Evolutionary conservation across 2,888 invertebrate species (phyloP), one percentile per base, ranked within the genome.

Genomic region (Plagodis pulveraria): DNA sequence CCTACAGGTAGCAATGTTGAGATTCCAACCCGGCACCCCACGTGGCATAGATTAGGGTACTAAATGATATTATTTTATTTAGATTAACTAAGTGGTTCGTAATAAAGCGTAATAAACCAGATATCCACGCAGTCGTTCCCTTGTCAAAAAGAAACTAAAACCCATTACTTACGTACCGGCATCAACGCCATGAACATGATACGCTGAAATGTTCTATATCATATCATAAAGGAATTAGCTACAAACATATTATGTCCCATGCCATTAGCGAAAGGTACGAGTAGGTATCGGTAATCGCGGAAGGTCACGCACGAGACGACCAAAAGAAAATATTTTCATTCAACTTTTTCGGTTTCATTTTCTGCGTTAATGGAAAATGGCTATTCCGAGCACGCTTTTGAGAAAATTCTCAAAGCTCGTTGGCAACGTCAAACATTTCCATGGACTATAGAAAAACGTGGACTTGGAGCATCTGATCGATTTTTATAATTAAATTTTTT

Each of bases 281-380:
- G 22, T 40, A 51, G 52, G 56, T 59, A 65, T 56, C 50, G 45
- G 58, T 62, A 65, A 64, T 55, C 52, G 58, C 55, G 40, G 38
- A 55, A 63, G 65, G 63, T 63, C 65, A 63, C 63, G 65, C 65
- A 63, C 63, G 49, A 38, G 42, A 46, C 43, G 44, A 40, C 50
- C 9, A 52, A 61, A 56, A 47, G 47, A 63, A 51, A 54, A 63
- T 63, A 62, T 60, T 60, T 64, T 58, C 62, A 66, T 66, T 66
- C 63, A 64, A 58, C 56, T 66, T 62, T 58, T 55, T 66, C 41
- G 40, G 56, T 46, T 56, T 55, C 57, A 54, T 62, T 56, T 63
- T 50, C 59, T 51, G 51, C 53, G 46, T 58, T 58, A 66, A 63
- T 66, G 58, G 63, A 66, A 50, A 51, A 44, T n/a, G 48, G 62